Evolutionary conservation across 2,113 vertebrate genomes (phyloP).

Genomic region (Coregonus clupeaformis): DNA sequence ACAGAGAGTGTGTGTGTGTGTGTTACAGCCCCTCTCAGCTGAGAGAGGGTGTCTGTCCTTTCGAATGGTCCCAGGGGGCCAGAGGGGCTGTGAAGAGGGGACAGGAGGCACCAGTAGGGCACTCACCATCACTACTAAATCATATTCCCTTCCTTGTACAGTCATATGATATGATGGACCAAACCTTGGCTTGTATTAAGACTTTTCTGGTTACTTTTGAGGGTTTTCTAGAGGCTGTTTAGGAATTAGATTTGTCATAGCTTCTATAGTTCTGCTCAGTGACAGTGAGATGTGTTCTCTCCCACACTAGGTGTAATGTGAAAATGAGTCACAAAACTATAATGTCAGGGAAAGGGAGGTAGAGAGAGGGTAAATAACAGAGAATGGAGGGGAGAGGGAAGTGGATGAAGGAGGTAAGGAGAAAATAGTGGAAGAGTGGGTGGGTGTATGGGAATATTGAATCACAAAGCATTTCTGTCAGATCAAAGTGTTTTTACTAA

Average conservation of each 20-base stretch:
- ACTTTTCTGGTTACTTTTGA: too few relatives aligned
- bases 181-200: too few relatives aligned
- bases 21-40: neutral
- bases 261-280: too few relatives aligned
- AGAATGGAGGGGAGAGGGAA: slow-evolving; percentile 3
- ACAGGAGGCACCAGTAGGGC: slow-evolving; percentile 11
- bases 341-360: neutral
- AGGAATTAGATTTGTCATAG: too few relatives aligned
- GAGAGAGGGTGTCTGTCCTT: slow-evolving; percentile 18
- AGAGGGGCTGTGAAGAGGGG: neutral
- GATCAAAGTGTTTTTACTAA: too few relatives aligned
- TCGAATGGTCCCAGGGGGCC: slow-evolving; percentile 9
- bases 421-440: slow-evolving; percentile 13
- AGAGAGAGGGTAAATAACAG: slow-evolving; percentile 14
- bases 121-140: slow-evolving; percentile 35
- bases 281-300: too few relatives aligned
- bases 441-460: slow-evolving; percentile 58
- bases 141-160: neutral
- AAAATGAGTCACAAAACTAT: too few relatives aligned
- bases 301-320: too few relatives aligned
- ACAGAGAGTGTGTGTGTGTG: slow-evolving; percentile 30
- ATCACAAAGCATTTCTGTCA: slow-evolving; percentile 64
- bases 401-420: neutral
- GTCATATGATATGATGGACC: too few relatives aligned
- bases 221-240: neutral